Evolutionary conservation across 2,888 invertebrate genomes (phyloP).

Genomic region (Megalurothrips usitatus): DNA sequence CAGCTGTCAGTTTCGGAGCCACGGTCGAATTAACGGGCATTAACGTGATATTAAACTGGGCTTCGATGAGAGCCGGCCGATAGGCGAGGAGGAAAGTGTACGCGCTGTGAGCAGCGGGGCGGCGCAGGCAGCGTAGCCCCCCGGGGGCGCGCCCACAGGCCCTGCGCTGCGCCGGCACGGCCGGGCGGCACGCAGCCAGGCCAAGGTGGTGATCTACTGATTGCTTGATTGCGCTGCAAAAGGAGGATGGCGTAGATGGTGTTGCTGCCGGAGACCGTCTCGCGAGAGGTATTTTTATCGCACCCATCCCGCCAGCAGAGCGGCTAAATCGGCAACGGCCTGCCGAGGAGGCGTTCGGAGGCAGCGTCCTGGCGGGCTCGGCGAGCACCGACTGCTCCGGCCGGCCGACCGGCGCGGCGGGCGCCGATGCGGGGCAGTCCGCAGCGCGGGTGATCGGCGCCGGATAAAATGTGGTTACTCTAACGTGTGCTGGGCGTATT

Average conservation of each 20-base stretch:
- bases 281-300: background rate
- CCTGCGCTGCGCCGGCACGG: background rate
- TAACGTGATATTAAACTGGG: background rate
- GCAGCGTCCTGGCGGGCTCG: background rate
- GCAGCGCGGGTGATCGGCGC: too few relatives aligned
- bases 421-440: background rate
- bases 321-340: background rate
- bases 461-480: too few relatives aligned
- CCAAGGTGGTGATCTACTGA: background rate
- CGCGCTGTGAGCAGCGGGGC: background rate
- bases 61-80: background rate
- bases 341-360: background rate
- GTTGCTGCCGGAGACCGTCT: background rate
- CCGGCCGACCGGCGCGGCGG: background rate
- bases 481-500: too few relatives aligned
- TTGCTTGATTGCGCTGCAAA: conserved; percentile 5
- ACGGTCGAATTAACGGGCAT: conserved; percentile 11
- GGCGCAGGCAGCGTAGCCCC: too few relatives aligned
- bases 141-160: background rate
- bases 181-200: background rate
- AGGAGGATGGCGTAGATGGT: background rate
- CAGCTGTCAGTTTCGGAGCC: conserved; percentile 11
- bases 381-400: background rate
- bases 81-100: background rate
- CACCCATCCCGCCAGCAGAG: background rate